These are phyloP conservation scores for Lithophane ornitopus DNA, from an alignment of 2,888 invertebrate genomes.

Conservation along the genomic window DNA sequence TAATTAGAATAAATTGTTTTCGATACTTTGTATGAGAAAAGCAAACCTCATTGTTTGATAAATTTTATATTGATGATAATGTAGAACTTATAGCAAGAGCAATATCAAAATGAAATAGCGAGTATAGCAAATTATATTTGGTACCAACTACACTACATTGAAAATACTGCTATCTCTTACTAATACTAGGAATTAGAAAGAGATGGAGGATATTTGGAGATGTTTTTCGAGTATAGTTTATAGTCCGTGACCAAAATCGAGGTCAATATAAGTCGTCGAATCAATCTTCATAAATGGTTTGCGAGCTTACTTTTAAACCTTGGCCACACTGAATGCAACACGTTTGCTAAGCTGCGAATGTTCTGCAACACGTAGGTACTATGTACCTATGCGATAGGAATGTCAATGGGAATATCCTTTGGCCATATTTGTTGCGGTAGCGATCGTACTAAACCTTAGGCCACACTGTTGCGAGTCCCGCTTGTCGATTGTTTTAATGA, in stretches of 20 bases:
- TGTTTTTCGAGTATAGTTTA: not conserved
- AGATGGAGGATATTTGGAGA: not conserved
- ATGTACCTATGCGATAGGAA: not conserved
- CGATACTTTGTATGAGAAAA: not conserved
- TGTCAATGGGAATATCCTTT: not conserved
- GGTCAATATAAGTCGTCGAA: not conserved
- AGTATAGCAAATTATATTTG: not conserved
- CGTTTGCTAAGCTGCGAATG: not conserved
- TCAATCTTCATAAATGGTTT: slow-evolving; percentile 24
- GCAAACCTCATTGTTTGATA: not conserved
- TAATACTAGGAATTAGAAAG: not conserved
- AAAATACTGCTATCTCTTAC: slow-evolving; percentile 4
- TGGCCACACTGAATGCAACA: slow-evolving; percentile 13
- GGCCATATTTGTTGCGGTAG: not conserved
- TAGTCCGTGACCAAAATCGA: not conserved
- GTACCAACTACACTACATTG: not conserved
- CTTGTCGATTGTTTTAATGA: not conserved
- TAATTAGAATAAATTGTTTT: slow-evolving; percentile 9
- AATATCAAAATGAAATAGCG: not conserved
- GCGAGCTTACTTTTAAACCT: slow-evolving; percentile 1
- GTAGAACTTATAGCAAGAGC: not conserved
- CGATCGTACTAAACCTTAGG: not conserved
- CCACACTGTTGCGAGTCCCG: not conserved
- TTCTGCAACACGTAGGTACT: no score
- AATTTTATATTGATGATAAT: slow-evolving; percentile 8